These are phyloP conservation scores for Apotomis turbidana DNA, from an alignment of 2,888 invertebrate species.

Conservation along the genomic window DNA sequence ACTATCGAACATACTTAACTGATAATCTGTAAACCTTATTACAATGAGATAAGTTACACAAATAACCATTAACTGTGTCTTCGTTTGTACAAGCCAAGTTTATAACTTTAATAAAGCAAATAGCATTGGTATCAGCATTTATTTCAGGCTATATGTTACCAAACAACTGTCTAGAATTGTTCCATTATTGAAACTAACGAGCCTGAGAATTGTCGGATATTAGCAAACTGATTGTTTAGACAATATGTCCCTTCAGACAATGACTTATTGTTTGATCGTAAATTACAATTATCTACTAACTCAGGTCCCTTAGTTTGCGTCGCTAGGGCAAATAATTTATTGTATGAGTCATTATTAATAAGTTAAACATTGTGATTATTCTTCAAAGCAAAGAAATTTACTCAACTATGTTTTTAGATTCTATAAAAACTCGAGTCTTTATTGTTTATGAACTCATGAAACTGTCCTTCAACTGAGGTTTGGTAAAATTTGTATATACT, in stretches of 20 bases:
- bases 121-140: background rate
- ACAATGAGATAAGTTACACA: no score
- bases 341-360: conserved; percentile 19
- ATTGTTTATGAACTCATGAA: no score
- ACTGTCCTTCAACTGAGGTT: no score
- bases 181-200: conserved; percentile 17
- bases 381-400: background rate
- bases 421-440: no score
- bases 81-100: background rate
- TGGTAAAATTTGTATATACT: no score
- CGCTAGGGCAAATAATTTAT: background rate
- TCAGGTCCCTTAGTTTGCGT: background rate
- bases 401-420: no score
- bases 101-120: background rate
- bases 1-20: no score
- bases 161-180: conserved; percentile 17
- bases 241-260: conserved; percentile 13
- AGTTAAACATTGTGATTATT: background rate
- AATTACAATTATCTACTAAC: conserved; percentile 25
- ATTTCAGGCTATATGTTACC: background rate
- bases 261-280: conserved; percentile 25
- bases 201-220: conserved; percentile 16
- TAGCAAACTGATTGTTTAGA: conserved; percentile 24
- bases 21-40: no score
- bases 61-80: no score